Evolutionary conservation across 2,113 vertebrate species (phyloP).

Genomic region (Thinocorus orbignyianus): DNA sequence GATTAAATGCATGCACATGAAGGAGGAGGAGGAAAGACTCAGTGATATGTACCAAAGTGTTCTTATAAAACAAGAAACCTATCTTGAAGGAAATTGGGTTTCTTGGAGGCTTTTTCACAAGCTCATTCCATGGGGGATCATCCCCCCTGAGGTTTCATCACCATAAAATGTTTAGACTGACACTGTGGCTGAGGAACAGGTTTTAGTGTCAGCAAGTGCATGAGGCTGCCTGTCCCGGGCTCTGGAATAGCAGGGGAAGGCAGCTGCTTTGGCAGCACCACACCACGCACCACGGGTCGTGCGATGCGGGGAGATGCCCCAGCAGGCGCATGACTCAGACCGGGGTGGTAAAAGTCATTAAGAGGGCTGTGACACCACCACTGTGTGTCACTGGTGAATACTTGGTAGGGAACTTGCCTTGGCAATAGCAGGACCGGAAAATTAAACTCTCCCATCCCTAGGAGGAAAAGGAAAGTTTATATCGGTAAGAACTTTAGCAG

Average conservation of each 20-base stretch:
- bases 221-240: not conserved
- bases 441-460: not conserved
- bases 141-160: not conserved
- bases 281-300: not conserved
- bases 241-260: not conserved
- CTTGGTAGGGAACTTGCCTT: not conserved
- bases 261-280: not conserved
- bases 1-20: not conserved
- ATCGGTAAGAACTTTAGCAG: constrained; percentile 7
- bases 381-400: rapidly evolving
- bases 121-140: not conserved
- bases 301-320: not conserved
- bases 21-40: not conserved
- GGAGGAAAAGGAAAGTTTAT: not conserved
- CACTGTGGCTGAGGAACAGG: not conserved
- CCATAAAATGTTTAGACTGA: not conserved
- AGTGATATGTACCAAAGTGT: not conserved
- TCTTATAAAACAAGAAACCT: not conserved
- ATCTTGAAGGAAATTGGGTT: not conserved
- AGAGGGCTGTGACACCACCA: not conserved
- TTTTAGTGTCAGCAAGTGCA: not conserved
- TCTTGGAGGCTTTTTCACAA: not conserved
- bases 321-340: not conserved
- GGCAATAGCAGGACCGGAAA: not conserved
- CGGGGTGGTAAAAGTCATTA: not conserved